Evolutionary conservation across 37 sponge, comb jelly and placozoan genomes (phyloP).

Genomic region (Diacarnus erythraeanus): DNA sequence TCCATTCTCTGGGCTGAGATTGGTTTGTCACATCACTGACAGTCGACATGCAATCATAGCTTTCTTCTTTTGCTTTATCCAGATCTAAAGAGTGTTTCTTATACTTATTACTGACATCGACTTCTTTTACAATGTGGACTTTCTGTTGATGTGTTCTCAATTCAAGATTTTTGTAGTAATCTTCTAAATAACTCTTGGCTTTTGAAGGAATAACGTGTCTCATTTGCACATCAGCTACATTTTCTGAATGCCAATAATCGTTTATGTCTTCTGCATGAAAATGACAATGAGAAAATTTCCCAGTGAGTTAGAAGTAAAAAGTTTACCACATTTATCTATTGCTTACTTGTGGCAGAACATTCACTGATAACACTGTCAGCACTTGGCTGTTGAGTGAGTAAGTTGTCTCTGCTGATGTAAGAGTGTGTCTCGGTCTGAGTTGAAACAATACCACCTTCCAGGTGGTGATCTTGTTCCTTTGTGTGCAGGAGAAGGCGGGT

Average conservation of each 20-base stretch:
- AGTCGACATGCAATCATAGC: too few species aligned
- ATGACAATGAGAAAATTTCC: too few species aligned
- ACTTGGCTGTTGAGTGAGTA: neutral
- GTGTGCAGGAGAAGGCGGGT: conserved; percentile 15
- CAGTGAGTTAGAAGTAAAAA: neutral
- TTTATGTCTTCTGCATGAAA: too few species aligned
- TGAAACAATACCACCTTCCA: neutral
- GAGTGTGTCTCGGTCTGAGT: neutral
- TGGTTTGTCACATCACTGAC: too few species aligned
- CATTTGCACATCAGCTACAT: neutral
- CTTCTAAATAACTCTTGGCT: conserved; percentile 12
- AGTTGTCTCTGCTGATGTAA: neutral
- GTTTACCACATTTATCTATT: too few species aligned
- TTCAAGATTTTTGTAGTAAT: conserved; percentile 6
- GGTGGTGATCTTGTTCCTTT: neutral
- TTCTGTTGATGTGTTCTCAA: neutral
- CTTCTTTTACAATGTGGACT: neutral
- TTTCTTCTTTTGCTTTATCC: neutral
- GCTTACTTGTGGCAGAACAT: too few species aligned
- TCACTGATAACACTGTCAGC: neutral
- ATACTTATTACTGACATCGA: neutral
- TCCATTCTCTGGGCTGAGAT: too few species aligned
- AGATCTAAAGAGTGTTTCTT: too few species aligned
- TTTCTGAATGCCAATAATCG: neutral
- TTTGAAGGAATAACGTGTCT: neutral